Percentiles rank a stretch among this genome's conserved stretches.
Evolutionary conservation across 1,140 invertebrate genomes (phyloP).

Genomic region (Drosophila subobscura): DNA sequence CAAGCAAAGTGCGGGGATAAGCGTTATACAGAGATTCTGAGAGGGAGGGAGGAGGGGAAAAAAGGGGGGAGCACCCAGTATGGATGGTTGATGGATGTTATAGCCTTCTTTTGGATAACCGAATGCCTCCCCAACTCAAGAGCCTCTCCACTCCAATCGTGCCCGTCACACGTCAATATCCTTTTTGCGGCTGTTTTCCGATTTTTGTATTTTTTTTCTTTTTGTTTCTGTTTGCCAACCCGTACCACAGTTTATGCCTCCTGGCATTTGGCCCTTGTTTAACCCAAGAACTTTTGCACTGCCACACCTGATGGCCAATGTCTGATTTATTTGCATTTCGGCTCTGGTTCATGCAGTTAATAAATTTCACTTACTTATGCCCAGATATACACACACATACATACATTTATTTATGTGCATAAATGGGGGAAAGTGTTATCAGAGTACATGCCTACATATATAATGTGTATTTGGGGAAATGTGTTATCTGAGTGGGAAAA

Average conservation of each 20-base stretch:
- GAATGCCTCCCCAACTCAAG: slow-evolving; percentile 10
- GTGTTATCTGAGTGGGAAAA: slow-evolving; percentile 56
- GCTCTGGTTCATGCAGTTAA: slow-evolving; percentile 63
- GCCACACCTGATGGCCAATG: slow-evolving; percentile 28
- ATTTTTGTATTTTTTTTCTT: slow-evolving; percentile 25
- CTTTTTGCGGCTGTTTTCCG: slow-evolving; percentile 56
- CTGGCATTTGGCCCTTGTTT: slow-evolving; percentile 3
- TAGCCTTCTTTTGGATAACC: too few species aligned
- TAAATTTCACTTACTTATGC: slow-evolving; percentile 66
- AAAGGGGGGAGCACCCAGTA: background rate
- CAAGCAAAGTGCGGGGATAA: slow-evolving; percentile 41
- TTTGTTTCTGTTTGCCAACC: slow-evolving; percentile 51
- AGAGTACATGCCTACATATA: slow-evolving; percentile 10
- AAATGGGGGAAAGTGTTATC: too few species aligned
- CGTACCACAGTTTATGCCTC: slow-evolving; percentile 33
- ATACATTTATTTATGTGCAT: too few species aligned
- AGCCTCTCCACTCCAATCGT: slow-evolving; percentile 48
- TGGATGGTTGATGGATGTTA: slow-evolving; percentile 22
- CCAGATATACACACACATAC: too few species aligned
- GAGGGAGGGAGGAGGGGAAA: background rate
- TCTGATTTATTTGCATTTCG: slow-evolving; percentile 76
- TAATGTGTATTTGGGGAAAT: slow-evolving; percentile 10
- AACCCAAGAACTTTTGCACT: slow-evolving; percentile 27
- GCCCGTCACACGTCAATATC: slow-evolving; percentile 74
- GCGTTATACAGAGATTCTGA: background rate